phyloP scores from a whole-genome alignment of 2,888 invertebrate species.

The Drosophila kokeensis region DNA sequence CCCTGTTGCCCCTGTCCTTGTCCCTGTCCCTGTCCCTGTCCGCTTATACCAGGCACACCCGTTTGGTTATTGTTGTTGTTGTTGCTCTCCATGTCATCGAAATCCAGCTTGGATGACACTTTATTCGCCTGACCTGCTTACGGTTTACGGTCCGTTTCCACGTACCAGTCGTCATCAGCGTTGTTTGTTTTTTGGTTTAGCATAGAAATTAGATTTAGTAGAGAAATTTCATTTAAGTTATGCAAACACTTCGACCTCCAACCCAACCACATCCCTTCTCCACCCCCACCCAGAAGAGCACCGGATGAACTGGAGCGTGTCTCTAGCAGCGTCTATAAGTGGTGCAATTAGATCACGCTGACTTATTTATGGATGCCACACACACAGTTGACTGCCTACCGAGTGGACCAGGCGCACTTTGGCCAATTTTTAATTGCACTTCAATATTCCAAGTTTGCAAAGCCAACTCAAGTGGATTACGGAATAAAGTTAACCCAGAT shows the following conservation, averaged over 20 bases:
- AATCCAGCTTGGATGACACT: slow-evolving; percentile 84
- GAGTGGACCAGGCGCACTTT: slow-evolving; percentile 48
- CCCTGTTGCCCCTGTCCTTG: slow-evolving; percentile 50
- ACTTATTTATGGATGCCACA: slow-evolving; percentile 66
- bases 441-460: slow-evolving; percentile 48
- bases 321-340: slow-evolving; percentile 38
- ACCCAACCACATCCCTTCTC: not conserved
- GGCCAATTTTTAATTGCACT: slow-evolving; percentile 52
- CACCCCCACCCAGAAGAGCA: slow-evolving; percentile 24
- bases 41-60: slow-evolving; percentile 63
- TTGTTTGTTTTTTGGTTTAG: slow-evolving; percentile 75
- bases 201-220: slow-evolving; percentile 76
- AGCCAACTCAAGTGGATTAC: slow-evolving; percentile 26
- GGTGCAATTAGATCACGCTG: slow-evolving; percentile 67
- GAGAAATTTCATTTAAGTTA: slow-evolving; percentile 74
- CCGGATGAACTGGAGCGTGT: slow-evolving; percentile 68
- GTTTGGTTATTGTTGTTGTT: slow-evolving; percentile 70
- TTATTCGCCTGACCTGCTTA: slow-evolving; percentile 79
- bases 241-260: slow-evolving; percentile 58
- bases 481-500: slow-evolving; percentile 3
- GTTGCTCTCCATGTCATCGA: slow-evolving; percentile 77
- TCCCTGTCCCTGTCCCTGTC: slow-evolving; percentile 44
- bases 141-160: slow-evolving; percentile 19
- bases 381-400: slow-evolving; percentile 40
- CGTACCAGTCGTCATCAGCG: slow-evolving; percentile 25